Conservation (phyloP, 2,797 vertebrate genomes). For the Oreonectes daqikongensis region DNA sequence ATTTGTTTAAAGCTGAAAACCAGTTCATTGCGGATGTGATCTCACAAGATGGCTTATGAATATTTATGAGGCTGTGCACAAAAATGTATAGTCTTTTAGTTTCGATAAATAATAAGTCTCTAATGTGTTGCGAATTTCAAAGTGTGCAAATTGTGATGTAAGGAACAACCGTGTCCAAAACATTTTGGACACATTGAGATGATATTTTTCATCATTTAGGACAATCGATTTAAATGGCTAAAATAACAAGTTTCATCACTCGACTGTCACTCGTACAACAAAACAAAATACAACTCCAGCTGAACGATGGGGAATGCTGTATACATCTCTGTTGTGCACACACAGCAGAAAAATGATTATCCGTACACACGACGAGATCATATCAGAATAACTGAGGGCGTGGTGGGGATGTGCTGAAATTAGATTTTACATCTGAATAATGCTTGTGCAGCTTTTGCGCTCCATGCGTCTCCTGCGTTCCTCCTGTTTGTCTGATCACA, state of each 20-base stretch:
- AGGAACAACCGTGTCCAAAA: background rate
- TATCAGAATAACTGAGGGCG: background rate
- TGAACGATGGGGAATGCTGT: too few species aligned
- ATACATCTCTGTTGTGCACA: background rate
- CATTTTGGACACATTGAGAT: too few species aligned
- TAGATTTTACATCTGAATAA: constrained; percentile 3
- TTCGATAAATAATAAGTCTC: background rate
- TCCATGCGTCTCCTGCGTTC: background rate
- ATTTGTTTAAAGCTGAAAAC: constrained; percentile 2
- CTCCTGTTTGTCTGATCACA: constrained; percentile 12
- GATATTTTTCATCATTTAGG: too few species aligned
- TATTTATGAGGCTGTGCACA: background rate
- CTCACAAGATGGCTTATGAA: background rate
- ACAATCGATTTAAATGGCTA: too few species aligned
- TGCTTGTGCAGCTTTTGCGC: background rate
- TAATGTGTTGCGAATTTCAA: background rate
- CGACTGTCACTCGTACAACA: too few species aligned
- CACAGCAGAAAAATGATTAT: background rate
- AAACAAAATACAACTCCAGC: too few species aligned
- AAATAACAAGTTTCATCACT: too few species aligned
- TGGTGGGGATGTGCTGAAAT: constrained; percentile 9
- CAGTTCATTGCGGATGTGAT: background rate
- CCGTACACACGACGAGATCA: too few species aligned
- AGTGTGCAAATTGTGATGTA: background rate
- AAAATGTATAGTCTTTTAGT: background rate